Base-by-base conservation (phyloP, 2,797 vertebrate species). In the Paratrypauchen microcephalus region DNA sequence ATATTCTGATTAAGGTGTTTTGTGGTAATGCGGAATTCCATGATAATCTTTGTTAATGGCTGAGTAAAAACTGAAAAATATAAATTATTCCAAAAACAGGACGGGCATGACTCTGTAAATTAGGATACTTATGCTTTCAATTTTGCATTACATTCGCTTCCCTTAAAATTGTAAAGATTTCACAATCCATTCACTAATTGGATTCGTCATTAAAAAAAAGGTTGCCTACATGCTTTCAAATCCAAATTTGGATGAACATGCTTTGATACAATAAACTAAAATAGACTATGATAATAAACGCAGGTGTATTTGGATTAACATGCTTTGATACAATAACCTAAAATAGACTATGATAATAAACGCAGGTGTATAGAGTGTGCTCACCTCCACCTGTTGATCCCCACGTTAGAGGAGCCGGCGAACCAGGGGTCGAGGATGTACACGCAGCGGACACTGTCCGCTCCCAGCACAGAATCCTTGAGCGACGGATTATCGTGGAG, bases 351-450 rank as follows among this genome's bases (percentile, higher is more conserved):
- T 39, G 13, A 45, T 45, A 15, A 50, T 50, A 50, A 19, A 50
- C 0, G 48, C 48, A 19, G 6, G 19, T 18, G 48, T 12, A 21
- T 12, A 45, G 41, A 45, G 5, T 52, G 47, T 26, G 3, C 92
- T 95, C 89, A 97, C 97, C 96, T 95, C 96, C 97, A 98, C 93
- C 97, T 93, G 96, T 95, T 98, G 95, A 98, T 98, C 58, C 96
- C 96, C 61, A 98, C 96, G 86, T 96, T 97, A 81, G 97, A 98
- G 5, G 97, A 97, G 19, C 96, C 97, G 0, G 97, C 97, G 79
- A 98, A 98, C 97, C 97, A 98, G 67, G 97, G 96, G 83, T 98
- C 96, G 66, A 98, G 92, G 89, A 97, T 97, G 90, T 97, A 98
- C 73, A 98, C 95, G 83, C 96, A 97, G 80, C 96, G 95, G 76